Evolutionary conservation across 2,113 vertebrate genomes (phyloP).

Genomic region (Vicugna pacos): DNA sequence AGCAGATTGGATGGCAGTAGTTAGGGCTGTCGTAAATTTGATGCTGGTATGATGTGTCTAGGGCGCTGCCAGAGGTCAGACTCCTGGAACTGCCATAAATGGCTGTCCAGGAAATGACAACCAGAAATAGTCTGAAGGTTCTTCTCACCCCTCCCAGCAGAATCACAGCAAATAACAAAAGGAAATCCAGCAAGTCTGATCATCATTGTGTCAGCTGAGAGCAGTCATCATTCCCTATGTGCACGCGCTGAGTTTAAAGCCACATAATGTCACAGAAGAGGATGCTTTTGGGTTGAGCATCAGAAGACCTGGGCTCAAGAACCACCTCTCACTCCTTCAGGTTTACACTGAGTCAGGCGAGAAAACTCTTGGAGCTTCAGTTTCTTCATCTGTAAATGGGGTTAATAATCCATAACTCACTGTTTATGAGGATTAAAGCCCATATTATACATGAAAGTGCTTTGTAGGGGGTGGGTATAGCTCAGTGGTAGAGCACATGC

Average conservation of each 20-base stretch:
- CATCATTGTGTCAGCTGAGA: neutral
- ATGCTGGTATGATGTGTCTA: constrained; percentile 67
- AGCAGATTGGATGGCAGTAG: constrained; percentile 81
- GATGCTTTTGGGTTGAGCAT: neutral
- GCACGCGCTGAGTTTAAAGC: neutral
- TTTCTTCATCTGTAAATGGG: neutral
- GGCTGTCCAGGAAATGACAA: constrained; percentile 49
- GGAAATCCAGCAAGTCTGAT: neutral
- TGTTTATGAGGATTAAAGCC: neutral
- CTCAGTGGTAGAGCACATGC: too few species aligned
- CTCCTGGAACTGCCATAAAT: constrained; percentile 58
- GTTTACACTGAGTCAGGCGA: neutral
- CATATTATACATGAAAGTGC: neutral
- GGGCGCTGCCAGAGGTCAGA: constrained; percentile 65
- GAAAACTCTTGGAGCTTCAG: neutral
- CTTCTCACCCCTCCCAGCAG: neutral
- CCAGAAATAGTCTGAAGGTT: constrained; percentile 33
- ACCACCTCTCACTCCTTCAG: neutral
- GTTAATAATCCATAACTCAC: neutral
- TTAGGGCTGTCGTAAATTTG: constrained; percentile 79
- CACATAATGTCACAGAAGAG: too few species aligned
- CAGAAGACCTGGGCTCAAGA: neutral
- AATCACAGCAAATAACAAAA: neutral
- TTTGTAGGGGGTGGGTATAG: neutral
- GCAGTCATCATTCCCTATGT: neutral